Evolutionary conservation across 1,140 invertebrate species (phyloP).

Genomic region (Eciton burchellii): DNA sequence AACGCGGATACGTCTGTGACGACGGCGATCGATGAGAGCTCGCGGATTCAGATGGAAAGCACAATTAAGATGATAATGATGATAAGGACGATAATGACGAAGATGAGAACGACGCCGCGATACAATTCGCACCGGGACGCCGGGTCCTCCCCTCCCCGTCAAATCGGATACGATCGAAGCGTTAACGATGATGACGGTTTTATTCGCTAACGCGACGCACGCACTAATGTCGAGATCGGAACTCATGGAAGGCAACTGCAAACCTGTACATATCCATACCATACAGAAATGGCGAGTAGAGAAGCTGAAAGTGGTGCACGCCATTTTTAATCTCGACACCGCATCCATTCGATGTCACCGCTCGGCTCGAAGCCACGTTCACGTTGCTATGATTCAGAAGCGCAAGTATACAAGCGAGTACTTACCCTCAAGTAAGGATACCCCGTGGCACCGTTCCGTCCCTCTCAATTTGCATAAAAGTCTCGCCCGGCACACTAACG

Average conservation of each 20-base stretch:
- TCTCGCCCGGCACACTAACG: slow-evolving; percentile 70
- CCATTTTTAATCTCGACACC: slow-evolving; percentile 80
- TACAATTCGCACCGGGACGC: background rate
- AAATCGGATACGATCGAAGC: background rate
- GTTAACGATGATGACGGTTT: background rate
- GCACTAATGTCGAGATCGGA: too few species aligned
- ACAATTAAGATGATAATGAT: background rate
- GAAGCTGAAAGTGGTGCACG: slow-evolving; percentile 73
- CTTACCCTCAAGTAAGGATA: slow-evolving; percentile 78
- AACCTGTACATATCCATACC: background rate
- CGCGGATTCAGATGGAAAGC: background rate
- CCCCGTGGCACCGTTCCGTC: slow-evolving; percentile 73
- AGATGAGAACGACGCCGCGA: background rate
- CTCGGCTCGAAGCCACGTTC: slow-evolving; percentile 48
- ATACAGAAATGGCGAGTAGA: background rate
- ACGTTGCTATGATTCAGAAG: background rate
- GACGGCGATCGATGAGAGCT: background rate
- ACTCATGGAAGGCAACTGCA: background rate
- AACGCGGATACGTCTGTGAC: background rate
- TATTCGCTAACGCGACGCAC: slow-evolving; percentile 3
- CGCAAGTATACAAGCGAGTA: slow-evolving; percentile 3
- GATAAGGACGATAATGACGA: background rate
- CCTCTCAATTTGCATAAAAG: slow-evolving; percentile 78
- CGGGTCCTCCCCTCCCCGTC: background rate
- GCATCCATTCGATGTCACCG: slow-evolving; percentile 70